Percentiles rank a stretch among this genome's conserved stretches.
Evolutionary conservation across 2,888 invertebrate species (phyloP).

Genomic region (Lycophotia porphyrea): DNA sequence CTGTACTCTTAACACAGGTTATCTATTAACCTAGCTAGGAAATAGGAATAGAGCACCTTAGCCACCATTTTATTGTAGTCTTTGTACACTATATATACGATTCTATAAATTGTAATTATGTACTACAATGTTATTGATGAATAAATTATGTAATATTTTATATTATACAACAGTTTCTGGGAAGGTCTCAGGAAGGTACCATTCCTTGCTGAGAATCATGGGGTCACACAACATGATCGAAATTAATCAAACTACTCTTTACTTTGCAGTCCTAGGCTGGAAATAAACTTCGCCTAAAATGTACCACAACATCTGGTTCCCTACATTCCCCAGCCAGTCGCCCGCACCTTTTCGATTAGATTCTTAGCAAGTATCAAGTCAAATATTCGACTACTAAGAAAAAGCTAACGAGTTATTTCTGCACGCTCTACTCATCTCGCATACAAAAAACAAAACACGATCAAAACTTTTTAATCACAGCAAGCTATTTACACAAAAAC

Average conservation of each 20-base stretch:
- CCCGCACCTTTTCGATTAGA: neutral
- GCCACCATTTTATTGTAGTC: no score
- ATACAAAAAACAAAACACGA: slow-evolving; percentile 19
- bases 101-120: no score
- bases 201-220: neutral
- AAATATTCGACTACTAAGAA: slow-evolving; percentile 46
- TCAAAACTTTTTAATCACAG: slow-evolving; percentile 35
- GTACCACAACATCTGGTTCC: neutral
- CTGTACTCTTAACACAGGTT: no score
- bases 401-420: slow-evolving; percentile 1
- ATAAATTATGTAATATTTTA: no score
- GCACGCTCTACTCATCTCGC: slow-evolving; percentile 21
- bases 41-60: no score
- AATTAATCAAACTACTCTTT: neutral
- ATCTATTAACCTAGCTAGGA: no score
- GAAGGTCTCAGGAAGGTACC: neutral
- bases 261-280: neutral
- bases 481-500: slow-evolving; percentile 41
- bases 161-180: neutral
- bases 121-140: no score
- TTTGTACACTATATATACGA: no score
- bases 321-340: neutral
- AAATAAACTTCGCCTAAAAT: neutral
- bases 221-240: neutral
- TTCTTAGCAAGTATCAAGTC: neutral